These are phyloP conservation scores for Ctenicera cuprea DNA, from an alignment of 2,888 invertebrate species.

Conservation along the genomic window DNA sequence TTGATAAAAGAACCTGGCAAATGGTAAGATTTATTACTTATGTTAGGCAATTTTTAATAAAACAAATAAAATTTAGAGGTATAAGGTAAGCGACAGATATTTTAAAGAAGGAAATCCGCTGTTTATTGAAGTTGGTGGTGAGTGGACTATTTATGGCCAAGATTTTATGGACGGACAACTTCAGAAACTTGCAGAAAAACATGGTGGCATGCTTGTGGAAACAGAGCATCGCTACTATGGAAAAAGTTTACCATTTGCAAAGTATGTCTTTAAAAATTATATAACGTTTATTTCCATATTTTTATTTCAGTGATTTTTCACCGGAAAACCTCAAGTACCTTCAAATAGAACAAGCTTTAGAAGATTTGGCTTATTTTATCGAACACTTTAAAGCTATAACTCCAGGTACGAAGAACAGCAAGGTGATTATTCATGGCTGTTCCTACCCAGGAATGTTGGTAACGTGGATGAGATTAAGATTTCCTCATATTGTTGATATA, in stretches of 20 bases:
- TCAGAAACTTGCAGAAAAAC: conserved; percentile 76
- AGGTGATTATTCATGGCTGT: conserved; percentile 75
- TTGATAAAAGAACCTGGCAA: conserved; percentile 14
- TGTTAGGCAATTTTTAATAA: no score
- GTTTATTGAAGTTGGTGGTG: conserved; percentile 83
- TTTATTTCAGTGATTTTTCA: conserved; percentile 58
- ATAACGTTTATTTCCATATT: no score
- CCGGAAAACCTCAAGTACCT: conserved; percentile 69
- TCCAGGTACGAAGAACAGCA: conserved; percentile 68
- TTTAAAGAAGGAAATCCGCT: conserved; percentile 75
- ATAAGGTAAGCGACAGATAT: conserved; percentile 73
- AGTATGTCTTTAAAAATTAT: conserved; percentile 62
- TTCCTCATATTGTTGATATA: conserved; percentile 77
- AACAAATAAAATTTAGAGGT: conserved; percentile 70
- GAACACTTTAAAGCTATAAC: conserved; percentile 60
- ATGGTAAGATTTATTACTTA: neutral
- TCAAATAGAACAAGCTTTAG: conserved; percentile 70
- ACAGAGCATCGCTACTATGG: conserved; percentile 92
- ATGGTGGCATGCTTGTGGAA: conserved; percentile 80
- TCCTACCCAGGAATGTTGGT: conserved; percentile 78
- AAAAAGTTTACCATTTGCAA: conserved; percentile 82
- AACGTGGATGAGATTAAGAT: conserved; percentile 76
- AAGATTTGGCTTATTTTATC: conserved; percentile 71
- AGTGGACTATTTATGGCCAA: conserved; percentile 79
- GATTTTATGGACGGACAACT: conserved; percentile 79